phyloP scores from a whole-genome alignment of 1,140 invertebrate species.

The Melanaphis sacchari region DNA sequence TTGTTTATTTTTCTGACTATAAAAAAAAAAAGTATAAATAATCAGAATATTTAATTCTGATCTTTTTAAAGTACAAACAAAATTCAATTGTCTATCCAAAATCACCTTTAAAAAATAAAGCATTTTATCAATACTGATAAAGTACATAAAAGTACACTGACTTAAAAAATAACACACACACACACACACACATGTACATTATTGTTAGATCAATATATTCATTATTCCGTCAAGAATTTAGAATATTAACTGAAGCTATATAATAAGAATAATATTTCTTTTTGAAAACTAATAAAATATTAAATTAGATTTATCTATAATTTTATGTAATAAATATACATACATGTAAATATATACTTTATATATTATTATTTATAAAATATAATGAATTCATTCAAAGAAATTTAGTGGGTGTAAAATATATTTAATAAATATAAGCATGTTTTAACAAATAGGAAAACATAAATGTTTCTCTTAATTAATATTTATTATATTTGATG shows the following conservation, averaged over 20 bases:
- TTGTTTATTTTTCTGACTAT: too few species aligned
- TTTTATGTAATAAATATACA: neutral
- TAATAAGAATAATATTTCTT: neutral
- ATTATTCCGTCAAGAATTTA: too few species aligned
- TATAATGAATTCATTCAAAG: neutral
- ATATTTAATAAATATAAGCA: neutral
- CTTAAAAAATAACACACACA: too few species aligned
- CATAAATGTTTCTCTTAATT: constrained; percentile 5
- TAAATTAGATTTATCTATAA: neutral
- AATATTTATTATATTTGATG: neutral
- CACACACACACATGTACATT: too few species aligned
- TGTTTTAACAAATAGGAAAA: neutral
- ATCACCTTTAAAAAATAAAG: too few species aligned
- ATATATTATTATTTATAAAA: neutral
- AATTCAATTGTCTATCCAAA: too few species aligned
- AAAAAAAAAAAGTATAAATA: too few species aligned
- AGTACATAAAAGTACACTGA: too few species aligned
- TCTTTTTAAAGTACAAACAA: too few species aligned
- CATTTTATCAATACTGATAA: too few species aligned
- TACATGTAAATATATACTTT: neutral
- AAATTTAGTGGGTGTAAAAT: neutral
- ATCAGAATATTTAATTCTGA: too few species aligned
- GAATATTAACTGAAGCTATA: neutral
- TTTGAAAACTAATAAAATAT: neutral
- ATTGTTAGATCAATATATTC: too few species aligned